phyloP scores from a whole-genome alignment of 2,797 vertebrate genomes.

The Liasis olivaceus region DNA sequence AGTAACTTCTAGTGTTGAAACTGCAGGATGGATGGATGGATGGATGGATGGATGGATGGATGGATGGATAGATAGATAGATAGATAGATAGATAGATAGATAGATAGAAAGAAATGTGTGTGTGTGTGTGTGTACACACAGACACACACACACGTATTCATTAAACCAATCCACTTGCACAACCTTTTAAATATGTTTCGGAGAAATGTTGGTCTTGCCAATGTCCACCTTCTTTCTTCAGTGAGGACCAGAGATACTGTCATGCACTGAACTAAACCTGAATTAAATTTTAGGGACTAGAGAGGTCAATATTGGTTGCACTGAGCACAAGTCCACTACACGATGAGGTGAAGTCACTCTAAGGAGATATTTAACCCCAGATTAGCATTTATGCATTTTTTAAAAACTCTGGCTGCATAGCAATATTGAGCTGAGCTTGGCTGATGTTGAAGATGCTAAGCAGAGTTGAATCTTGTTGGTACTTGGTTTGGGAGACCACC shows the following conservation, averaged over 20 bases:
- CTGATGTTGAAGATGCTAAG: no score
- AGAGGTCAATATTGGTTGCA: background rate
- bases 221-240: background rate
- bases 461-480: no score
- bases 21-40: background rate
- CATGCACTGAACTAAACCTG: background rate
- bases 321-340: background rate
- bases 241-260: background rate
- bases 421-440: no score
- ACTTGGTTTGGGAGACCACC: no score
- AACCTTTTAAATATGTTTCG: background rate
- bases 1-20: conserved; percentile 25
- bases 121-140: no score
- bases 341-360: background rate
- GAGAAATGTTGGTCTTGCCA: background rate
- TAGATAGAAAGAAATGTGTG: no score
- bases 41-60: no score
- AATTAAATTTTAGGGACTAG: background rate
- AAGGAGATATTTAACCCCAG: background rate
- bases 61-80: no score
- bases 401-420: no score
- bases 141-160: background rate
- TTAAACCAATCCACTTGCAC: background rate
- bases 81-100: no score
- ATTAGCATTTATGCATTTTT: no score